phyloP scores from a whole-genome alignment of 53 echinoderm and acorn worm genomes.

The Crossaster papposus region DNA sequence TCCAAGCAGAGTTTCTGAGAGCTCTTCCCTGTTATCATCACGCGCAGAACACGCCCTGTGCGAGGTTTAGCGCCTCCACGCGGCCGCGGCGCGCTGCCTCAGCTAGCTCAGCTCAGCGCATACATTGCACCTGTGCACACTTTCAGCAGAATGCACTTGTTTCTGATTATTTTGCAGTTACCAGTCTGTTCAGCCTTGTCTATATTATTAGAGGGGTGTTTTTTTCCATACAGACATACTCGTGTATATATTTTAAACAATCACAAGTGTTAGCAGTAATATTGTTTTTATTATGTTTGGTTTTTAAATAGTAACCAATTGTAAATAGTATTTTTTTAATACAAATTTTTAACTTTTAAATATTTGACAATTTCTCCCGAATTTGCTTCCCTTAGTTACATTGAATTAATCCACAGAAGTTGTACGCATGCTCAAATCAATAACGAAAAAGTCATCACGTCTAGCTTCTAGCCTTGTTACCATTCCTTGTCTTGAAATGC shows the following conservation, averaged over 20 bases:
- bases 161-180: neutral
- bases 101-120: too few species aligned
- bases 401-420: neutral
- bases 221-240: neutral
- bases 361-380: neutral
- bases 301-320: too few species aligned
- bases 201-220: neutral
- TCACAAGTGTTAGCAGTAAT: neutral
- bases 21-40: neutral
- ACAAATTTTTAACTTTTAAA: too few species aligned
- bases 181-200: conserved; percentile 29
- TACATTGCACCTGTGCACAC: neutral
- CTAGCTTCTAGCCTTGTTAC: conserved; percentile 38
- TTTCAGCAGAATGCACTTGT: neutral
- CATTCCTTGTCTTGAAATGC: neutral
- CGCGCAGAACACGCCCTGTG: too few species aligned
- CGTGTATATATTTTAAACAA: neutral
- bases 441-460: neutral
- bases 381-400: neutral
- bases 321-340: too few species aligned
- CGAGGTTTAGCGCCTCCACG: neutral
- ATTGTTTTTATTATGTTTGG: neutral
- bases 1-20: neutral
- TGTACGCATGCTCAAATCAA: conserved; percentile 43
- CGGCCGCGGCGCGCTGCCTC: neutral